phyloP scores from a whole-genome alignment of 2,797 vertebrate genomes.

The Loriculus beryllinus region DNA sequence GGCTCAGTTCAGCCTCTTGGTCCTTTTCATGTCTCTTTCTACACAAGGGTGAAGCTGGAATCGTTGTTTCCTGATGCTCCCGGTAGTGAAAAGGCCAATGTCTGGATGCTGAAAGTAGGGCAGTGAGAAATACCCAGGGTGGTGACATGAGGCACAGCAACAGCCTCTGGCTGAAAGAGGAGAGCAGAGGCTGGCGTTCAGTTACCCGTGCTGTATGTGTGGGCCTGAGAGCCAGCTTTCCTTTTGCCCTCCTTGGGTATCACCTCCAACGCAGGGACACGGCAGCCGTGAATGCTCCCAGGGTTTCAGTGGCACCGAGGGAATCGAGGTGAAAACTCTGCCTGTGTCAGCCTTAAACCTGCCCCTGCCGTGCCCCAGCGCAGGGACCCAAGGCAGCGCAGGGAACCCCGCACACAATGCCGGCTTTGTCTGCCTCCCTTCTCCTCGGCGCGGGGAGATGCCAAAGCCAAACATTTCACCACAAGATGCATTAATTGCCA shows the following conservation, averaged over 20 bases:
- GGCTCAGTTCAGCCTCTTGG: not conserved
- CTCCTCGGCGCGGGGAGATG: not conserved
- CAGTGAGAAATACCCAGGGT: not conserved
- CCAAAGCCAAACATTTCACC: slow-evolving; percentile 46
- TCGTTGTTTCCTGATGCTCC: not conserved
- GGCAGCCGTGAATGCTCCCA: not conserved
- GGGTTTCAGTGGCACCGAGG: not conserved
- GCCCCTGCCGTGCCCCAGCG: not conserved
- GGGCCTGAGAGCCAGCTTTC: not conserved
- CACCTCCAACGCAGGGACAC: not conserved
- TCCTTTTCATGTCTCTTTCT: not conserved
- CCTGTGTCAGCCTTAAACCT: not conserved
- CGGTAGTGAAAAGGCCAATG: not conserved
- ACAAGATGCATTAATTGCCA: slow-evolving; percentile 48
- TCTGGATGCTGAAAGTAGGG: slow-evolving; percentile 8
- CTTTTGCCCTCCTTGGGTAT: not conserved
- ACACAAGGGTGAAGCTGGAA: not conserved
- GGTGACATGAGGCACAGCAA: not conserved
- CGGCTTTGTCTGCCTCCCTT: slow-evolving; percentile 30
- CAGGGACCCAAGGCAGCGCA: not conserved
- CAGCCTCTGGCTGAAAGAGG: not conserved
- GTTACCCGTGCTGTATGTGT: not conserved
- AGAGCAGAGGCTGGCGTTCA: not conserved
- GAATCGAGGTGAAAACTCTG: not conserved
- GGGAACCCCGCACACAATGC: slow-evolving; percentile 28